phyloP scores from a whole-genome alignment of 2,797 vertebrate genomes.

The Poecile montanus region DNA sequence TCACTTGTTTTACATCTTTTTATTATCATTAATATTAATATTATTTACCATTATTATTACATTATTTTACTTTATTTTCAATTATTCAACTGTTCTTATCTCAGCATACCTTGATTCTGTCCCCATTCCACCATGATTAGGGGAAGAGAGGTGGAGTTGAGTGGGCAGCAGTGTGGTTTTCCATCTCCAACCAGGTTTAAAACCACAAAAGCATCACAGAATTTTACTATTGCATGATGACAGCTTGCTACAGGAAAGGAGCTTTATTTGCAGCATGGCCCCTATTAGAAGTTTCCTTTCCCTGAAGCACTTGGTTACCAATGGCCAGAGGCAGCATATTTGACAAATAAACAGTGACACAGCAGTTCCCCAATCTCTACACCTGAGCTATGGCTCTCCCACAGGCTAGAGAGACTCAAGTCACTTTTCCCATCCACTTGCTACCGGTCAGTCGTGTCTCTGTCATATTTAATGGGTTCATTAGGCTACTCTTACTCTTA shows the following conservation, averaged over 20 bases:
- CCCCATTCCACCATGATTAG: not conserved
- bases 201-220: not conserved
- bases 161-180: not conserved
- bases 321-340: not conserved
- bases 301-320: not conserved
- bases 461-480: not conserved
- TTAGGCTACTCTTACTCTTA: no score
- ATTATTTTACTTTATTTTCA: not conserved
- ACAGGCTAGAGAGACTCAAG: not conserved
- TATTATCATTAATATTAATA: not conserved
- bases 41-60: not conserved
- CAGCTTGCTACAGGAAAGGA: not conserved
- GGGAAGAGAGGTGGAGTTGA: not conserved
- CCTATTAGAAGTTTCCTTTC: not conserved
- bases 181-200: not conserved
- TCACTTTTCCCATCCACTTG: not conserved
- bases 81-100: not conserved
- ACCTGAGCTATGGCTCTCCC: not conserved
- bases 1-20: not conserved
- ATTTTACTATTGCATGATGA: not conserved
- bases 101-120: not conserved
- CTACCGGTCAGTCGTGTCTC: fast-evolving
- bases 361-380: not conserved
- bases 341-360: not conserved
- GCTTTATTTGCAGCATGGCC: not conserved